Conservation (phyloP, 2,113 vertebrate species). For the Eretmodus cyanostictus region DNA sequence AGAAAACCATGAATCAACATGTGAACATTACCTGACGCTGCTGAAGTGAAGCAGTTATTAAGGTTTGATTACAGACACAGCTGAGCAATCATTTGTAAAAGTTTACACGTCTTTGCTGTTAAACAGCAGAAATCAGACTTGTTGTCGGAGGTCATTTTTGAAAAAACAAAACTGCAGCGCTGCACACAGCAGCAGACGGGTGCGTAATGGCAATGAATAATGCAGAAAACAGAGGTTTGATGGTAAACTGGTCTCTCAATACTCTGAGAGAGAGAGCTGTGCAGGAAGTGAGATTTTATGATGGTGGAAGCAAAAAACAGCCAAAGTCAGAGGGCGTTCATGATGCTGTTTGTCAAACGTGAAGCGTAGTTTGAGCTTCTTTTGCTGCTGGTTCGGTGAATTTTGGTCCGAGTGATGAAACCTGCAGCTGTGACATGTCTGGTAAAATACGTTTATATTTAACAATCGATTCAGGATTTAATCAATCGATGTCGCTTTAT, state of each 20-base stretch:
- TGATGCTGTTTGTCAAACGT: background rate
- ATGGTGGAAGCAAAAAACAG: background rate
- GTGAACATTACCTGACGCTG: background rate
- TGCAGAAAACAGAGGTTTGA: background rate
- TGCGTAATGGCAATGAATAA: background rate
- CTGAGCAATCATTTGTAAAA: background rate
- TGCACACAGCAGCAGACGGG: background rate
- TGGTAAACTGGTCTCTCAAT: background rate
- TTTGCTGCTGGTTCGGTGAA: background rate
- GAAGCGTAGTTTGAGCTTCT: background rate
- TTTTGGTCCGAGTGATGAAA: background rate
- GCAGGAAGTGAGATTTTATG: background rate
- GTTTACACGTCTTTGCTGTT: background rate
- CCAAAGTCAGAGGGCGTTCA: background rate
- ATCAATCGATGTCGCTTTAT: background rate
- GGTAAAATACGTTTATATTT: background rate
- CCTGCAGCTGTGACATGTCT: background rate
- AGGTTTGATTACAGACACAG: background rate
- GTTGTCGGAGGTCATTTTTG: background rate
- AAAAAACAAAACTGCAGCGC: background rate
- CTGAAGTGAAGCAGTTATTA: background rate
- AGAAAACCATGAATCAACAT: background rate
- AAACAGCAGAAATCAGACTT: background rate
- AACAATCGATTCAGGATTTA: background rate
- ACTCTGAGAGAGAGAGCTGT: background rate